Percentiles rank a stretch among this genome's conserved stretches.
These are phyloP conservation scores for Conomelus anceps DNA, from an alignment of 2,888 invertebrate species.

Conservation along the genomic window DNA sequence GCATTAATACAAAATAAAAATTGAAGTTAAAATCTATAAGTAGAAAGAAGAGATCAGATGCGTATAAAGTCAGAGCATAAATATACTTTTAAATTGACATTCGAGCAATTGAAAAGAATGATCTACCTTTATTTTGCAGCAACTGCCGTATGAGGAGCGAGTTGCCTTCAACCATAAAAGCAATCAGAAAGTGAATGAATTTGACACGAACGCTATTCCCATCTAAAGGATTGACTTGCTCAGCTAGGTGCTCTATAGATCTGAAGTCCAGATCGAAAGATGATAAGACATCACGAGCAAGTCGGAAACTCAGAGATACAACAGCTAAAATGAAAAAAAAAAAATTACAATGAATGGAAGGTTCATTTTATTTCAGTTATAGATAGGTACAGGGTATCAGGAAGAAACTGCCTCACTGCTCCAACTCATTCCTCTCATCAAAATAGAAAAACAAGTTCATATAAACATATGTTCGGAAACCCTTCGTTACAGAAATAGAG, in stretches of 20 bases:
- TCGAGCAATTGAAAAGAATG: not conserved
- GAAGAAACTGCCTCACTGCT: too few species aligned
- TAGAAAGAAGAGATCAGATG: too few species aligned
- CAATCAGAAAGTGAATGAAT: not conserved
- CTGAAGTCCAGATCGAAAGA: not conserved
- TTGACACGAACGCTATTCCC: not conserved
- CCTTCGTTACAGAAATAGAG: too few species aligned
- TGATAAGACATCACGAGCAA: not conserved
- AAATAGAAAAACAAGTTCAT: too few species aligned
- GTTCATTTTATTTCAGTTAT: too few species aligned
- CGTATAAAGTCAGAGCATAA: too few species aligned
- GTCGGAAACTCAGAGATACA: not conserved
- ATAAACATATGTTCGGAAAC: too few species aligned
- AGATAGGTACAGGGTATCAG: too few species aligned
- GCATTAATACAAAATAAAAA: too few species aligned
- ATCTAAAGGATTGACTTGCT: not conserved
- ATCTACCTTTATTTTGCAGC: not conserved
- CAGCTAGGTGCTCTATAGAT: not conserved
- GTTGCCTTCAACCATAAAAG: not conserved
- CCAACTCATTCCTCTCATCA: too few species aligned
- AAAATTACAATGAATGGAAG: not conserved
- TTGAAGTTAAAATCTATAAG: too few species aligned
- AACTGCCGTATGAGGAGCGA: not conserved
- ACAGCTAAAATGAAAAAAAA: not conserved
- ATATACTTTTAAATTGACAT: too few species aligned